phyloP scores from a whole-genome alignment of 2,888 invertebrate genomes.

The Agrilus biguttatus region DNA sequence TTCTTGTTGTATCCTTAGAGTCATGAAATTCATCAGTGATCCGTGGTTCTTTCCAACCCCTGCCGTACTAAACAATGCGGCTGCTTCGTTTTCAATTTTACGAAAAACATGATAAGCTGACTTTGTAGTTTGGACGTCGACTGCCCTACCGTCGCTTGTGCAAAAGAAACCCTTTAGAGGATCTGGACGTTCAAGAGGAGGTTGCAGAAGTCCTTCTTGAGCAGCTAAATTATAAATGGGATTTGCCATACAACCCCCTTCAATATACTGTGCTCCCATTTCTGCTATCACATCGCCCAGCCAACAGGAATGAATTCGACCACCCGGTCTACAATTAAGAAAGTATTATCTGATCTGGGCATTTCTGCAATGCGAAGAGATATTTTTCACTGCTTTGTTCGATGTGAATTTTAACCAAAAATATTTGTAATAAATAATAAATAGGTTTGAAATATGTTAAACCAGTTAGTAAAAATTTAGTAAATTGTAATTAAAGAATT shows the following conservation, averaged over 20 bases:
- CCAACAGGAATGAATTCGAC: conserved; percentile 65
- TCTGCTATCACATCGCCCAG: conserved; percentile 63
- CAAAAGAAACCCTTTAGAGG: conserved; percentile 46
- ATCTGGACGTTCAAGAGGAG: conserved; percentile 40
- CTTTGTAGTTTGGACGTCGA: conserved; percentile 46
- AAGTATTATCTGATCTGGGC: background rate
- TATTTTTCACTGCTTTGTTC: too few species aligned
- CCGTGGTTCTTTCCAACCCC: conserved; percentile 49
- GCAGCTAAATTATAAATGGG: conserved; percentile 56
- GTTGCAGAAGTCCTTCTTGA: conserved; percentile 47
- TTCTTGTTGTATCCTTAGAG: conserved; percentile 52
- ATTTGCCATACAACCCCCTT: conserved; percentile 56
- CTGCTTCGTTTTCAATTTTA: conserved; percentile 53
- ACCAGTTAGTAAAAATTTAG: too few species aligned
- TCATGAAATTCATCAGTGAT: conserved; percentile 48
- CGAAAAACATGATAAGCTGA: conserved; percentile 51
- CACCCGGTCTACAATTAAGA: conserved; percentile 46
- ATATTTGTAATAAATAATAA: too few species aligned
- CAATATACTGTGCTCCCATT: conserved; percentile 62
- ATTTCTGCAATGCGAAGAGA: background rate
- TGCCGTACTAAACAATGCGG: conserved; percentile 39
- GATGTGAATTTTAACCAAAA: too few species aligned
- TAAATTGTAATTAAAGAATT: too few species aligned
- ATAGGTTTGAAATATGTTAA: too few species aligned
- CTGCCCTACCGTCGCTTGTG: conserved; percentile 54